Evolutionary conservation across 2,113 vertebrate genomes (phyloP).

Genomic region (Neodontobutis hainanensis): DNA sequence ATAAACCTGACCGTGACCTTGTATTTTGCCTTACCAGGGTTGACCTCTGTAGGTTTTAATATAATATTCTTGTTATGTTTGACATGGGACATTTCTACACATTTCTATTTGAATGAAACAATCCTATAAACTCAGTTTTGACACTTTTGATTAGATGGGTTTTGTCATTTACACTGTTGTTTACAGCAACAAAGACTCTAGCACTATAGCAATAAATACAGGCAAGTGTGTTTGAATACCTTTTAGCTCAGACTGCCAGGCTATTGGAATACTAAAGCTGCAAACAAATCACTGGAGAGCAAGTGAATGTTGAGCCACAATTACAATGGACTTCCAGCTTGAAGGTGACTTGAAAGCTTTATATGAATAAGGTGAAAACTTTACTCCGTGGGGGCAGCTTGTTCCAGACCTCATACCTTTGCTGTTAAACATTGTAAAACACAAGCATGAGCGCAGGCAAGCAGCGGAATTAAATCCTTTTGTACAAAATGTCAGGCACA

Average conservation of each 20-base stretch:
- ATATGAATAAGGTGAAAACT: conserved; percentile 7
- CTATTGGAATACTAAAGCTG: conserved; percentile 7
- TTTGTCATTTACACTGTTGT: not conserved
- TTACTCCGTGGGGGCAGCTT: not conserved
- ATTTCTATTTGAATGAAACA: too few species aligned
- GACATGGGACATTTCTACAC: too few species aligned
- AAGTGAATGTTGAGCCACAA: not conserved
- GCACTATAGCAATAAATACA: not conserved
- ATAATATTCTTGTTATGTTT: too few species aligned
- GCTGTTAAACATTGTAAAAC: conserved; percentile 7
- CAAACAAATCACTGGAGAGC: conserved; percentile 1
- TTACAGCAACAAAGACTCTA: not conserved
- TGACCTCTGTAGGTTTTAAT: too few species aligned
- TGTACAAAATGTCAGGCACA: conserved; percentile 4
- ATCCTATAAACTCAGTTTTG: not conserved
- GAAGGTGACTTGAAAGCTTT: not conserved
- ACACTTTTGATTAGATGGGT: not conserved
- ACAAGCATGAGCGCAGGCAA: not conserved
- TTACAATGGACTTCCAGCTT: not conserved
- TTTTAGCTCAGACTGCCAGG: not conserved
- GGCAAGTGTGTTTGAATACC: not conserved
- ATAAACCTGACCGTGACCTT: too few species aligned
- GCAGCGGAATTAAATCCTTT: conserved; percentile 2
- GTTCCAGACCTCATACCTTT: not conserved
- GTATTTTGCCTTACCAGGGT: too few species aligned